Percentiles rank a stretch among this genome's conserved stretches.
These are phyloP conservation scores for Trachymyrmex septentrionalis DNA, from an alignment of 1,140 invertebrate species.

Conservation along the genomic window DNA sequence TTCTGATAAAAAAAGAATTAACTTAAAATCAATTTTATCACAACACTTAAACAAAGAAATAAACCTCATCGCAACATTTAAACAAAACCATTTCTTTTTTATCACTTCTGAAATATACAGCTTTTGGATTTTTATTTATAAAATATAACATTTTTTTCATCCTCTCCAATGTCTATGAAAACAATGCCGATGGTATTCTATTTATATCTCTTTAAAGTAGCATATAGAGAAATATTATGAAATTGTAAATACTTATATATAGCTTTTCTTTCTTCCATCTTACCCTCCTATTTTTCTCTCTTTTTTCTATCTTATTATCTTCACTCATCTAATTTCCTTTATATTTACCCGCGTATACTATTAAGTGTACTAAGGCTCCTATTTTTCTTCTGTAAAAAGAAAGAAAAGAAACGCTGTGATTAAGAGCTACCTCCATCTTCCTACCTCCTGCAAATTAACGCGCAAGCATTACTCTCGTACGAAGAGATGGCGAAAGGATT, in stretches of 20 bases:
- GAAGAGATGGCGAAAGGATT: constrained; percentile 42
- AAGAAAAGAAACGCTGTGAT: constrained; percentile 10
- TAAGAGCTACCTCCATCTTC: constrained; percentile 1
- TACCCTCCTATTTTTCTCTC: not conserved
- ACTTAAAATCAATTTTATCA: no score
- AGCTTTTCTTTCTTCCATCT: not conserved
- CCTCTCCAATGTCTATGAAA: not conserved
- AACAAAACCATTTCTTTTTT: no score
- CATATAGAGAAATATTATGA: not conserved
- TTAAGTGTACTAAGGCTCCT: not conserved
- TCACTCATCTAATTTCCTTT: not conserved
- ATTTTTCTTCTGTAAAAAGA: not conserved
- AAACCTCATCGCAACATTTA: not conserved
- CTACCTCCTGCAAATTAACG: constrained; percentile 19
- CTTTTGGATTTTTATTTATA: not conserved
- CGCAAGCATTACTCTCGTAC: constrained; percentile 10
- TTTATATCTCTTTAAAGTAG: not conserved
- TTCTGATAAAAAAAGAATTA: not conserved
- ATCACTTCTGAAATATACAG: not conserved
- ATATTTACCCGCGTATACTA: not conserved
- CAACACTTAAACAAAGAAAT: no score
- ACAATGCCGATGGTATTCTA: not conserved
- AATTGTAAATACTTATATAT: not conserved
- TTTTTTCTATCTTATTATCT: not conserved
- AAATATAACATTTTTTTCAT: not conserved